Base-by-base conservation (phyloP, 1,140 invertebrate genomes). In the Whitmania pigra region DNA sequence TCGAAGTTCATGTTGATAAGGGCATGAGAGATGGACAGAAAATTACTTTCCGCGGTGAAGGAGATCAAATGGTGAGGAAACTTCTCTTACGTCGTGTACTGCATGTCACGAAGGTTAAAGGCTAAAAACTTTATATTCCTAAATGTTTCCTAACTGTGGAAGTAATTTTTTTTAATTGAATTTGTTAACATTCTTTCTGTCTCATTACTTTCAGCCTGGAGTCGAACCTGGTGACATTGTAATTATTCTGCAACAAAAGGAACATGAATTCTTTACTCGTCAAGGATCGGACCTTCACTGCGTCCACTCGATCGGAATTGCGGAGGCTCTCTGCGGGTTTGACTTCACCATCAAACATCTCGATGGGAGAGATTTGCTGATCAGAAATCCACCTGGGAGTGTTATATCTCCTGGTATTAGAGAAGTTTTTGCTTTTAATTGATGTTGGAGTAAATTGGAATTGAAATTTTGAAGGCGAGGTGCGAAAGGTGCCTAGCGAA, bases 1-100 rank as follows among this genome's bases (percentile, higher is more conserved):
- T 99, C 2, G 95, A 99, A 83, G 95, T 99, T n/a, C 91, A 97
- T 80, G 90, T 99, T 70, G 94, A 99, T 78, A 97, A 97, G 80
- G 95, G 86, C 66, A 99, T 98, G 95, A 86, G 86, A 67, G 93
- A 99, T 82, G 93, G 92, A 4, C 94, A 99, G 80, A 97, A 92
- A 82, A 96, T 99, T 73, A 86, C 89, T 27, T 97, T 99, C 77
- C 86, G 86, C 76, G 93, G 94, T 25, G 95, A 98, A 84, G 97
- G 95, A 68, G 95, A 99, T 85, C 94, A 99, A 79, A 91, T 77
- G 75, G 81, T 82, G 36, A 75, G 74, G 25, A 43, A 25, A 49
- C 43, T 31, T 25, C 11, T 15, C 29, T 7, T 63, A 20, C 25
- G 9, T n/a, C 54, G 5, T 25, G 9, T 25, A 63, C 4, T 63